Base-by-base conservation (phyloP, 2,888 invertebrate species). In the Aproaerema taeniolella region DNA sequence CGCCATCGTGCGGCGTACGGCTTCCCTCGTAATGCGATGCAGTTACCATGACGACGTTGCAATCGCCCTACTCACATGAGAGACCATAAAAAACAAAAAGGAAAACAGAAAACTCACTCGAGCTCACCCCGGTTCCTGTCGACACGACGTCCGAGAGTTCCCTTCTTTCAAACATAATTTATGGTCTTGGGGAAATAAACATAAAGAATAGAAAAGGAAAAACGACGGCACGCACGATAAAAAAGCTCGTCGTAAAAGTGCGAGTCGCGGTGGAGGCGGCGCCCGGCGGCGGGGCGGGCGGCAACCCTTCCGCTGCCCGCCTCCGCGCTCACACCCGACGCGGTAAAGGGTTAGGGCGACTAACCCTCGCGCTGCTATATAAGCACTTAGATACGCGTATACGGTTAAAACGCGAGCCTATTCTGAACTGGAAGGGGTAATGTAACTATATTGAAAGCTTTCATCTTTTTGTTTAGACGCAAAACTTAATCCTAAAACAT, bases 131-230 rank as follows among this genome's bases (percentile, higher is more conserved):
- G 80, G 77, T 77, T 79, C 78, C 79, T 81, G 85, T 78, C 80
- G 79, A 67, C 67, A 8, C 69, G 71, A 69, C 74, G 86, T 85
- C 86, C 86, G 81, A 83, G 79, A 74, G 77, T 80, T 83, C 87
- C 87, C 87, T 87, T 76, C 85, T 82, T 85, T 82, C 87, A 85
- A 87, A 87, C 86, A 79, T 87, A 83, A 87, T 87, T 87, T 87
- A 87, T 87, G 86, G 81, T 86, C 80, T 83, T 75, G 78, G 82
- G 86, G 86, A 87, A 87, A 87, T 87, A 87, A 87, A 87, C 86
- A 87, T 87, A 86, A 87, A 87, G 87, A 86, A 85, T 85, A 83
- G 86, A 82, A 85, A 83, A 86, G 83, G 86, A 85, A 87, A 87
- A 87, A 82, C 83, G 85, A 80, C 85, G 80, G 79, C 82, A 83